phyloP scores from a whole-genome alignment of 2,888 invertebrate genomes.

The Scaptomyza flava region DNA sequence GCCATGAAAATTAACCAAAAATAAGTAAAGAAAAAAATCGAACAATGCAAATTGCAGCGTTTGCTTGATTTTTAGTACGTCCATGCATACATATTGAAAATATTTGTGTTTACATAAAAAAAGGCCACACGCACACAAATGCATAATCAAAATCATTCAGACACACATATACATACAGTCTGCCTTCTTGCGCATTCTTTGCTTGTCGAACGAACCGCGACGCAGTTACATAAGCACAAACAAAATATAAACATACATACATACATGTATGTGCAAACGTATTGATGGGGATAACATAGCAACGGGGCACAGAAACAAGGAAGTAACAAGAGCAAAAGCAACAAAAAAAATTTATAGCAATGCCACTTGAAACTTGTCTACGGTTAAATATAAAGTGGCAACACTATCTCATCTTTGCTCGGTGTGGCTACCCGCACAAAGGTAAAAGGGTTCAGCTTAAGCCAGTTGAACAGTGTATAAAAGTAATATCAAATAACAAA shows the following conservation, averaged over 20 bases:
- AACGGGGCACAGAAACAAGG: constrained; percentile 45
- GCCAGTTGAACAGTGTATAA: constrained; percentile 38
- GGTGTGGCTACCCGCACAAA: constrained; percentile 31
- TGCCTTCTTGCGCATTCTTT: constrained; percentile 55
- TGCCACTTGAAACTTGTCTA: constrained; percentile 54
- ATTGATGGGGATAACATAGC: constrained; percentile 31
- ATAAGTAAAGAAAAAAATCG: constrained; percentile 28
- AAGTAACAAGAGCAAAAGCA: constrained; percentile 47
- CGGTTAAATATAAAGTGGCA: constrained; percentile 48
- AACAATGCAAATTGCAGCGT: constrained; percentile 46
- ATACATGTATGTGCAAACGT: constrained; percentile 13
- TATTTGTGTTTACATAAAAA: constrained; percentile 28
- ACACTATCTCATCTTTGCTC: constrained; percentile 27
- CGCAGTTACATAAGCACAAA: constrained; percentile 51
- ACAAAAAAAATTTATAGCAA: constrained; percentile 33
- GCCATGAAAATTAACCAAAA: constrained; percentile 65
- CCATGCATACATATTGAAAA: constrained; percentile 15
- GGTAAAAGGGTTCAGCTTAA: constrained; percentile 51
- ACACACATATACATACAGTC: constrained; percentile 13
- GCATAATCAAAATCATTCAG: no score
- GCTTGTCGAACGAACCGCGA: constrained; percentile 51
- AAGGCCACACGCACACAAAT: constrained; percentile 10
- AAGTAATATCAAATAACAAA: constrained; percentile 46
- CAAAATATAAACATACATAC: constrained; percentile 21
- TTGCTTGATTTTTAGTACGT: constrained; percentile 36